phyloP scores from a whole-genome alignment of 2,113 vertebrate genomes.

The Etia nguti region DNA sequence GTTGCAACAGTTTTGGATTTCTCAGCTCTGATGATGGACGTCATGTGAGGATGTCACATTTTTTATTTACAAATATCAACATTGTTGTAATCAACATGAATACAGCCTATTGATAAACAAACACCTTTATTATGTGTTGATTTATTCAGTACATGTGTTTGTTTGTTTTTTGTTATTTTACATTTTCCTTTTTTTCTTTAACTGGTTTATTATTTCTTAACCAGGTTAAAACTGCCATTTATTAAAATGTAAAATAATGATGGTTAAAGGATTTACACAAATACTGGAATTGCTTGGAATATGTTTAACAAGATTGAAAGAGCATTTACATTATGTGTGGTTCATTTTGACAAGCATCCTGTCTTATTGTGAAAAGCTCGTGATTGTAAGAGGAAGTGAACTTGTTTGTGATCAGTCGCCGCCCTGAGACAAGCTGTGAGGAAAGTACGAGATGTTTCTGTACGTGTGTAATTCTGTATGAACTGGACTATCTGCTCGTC shows the following conservation, averaged over 20 bases:
- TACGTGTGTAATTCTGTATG: background rate
- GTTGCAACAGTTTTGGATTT: background rate
- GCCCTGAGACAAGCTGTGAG: background rate
- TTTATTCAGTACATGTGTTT: accelerated
- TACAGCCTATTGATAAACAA: background rate
- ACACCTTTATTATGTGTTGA: background rate
- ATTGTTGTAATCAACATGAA: too few species aligned
- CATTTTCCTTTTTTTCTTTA: background rate
- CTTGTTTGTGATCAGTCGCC: background rate
- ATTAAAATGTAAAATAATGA: background rate
- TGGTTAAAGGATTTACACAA: background rate
- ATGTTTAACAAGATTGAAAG: background rate
- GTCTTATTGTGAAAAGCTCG: background rate
- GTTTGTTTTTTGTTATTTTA: background rate
- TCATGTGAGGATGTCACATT: background rate
- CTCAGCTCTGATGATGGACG: too few species aligned
- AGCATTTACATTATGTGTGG: background rate
- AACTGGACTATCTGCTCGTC: background rate
- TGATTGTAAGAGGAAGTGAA: background rate
- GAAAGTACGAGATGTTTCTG: background rate
- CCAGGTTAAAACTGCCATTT: background rate
- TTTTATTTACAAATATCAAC: background rate
- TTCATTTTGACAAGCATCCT: background rate
- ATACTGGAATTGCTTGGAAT: background rate
- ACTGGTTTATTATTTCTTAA: background rate